Conservation (phyloP, 2,888 invertebrate species). For the Thereva nobilitata region DNA sequence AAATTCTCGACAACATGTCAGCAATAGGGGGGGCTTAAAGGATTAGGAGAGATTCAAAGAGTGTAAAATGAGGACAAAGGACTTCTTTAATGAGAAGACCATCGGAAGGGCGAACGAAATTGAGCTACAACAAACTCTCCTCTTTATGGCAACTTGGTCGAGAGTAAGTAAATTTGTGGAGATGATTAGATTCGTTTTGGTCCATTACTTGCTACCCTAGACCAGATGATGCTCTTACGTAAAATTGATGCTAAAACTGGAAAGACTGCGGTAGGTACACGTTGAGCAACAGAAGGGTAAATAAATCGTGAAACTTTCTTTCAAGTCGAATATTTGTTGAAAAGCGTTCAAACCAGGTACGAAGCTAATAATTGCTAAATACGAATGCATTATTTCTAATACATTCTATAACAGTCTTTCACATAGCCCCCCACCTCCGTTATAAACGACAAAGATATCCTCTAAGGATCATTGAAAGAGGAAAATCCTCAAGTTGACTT, state of each 20-base stretch:
- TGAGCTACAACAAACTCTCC: constrained; percentile 11
- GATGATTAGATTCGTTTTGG: constrained; percentile 24
- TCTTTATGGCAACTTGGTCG: constrained; percentile 14
- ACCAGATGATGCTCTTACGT: not conserved
- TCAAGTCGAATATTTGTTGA: too few relatives aligned
- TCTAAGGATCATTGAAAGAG: too few relatives aligned
- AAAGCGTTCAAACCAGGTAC: too few relatives aligned
- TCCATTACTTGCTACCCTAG: constrained; percentile 8
- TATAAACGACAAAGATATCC: too few relatives aligned
- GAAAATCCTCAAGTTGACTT: not conserved
- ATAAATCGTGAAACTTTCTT: too few relatives aligned
- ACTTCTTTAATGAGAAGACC: constrained; percentile 23
- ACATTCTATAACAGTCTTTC: too few relatives aligned
- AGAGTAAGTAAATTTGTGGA: constrained; percentile 14
- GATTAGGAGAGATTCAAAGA: constrained; percentile 39
- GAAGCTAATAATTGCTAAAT: too few relatives aligned
- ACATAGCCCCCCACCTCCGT: too few relatives aligned
- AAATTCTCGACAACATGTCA: constrained; percentile 40
- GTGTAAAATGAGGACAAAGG: constrained; percentile 37
- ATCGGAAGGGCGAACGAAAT: not conserved
- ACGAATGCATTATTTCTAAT: too few relatives aligned
- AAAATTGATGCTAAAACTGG: too few relatives aligned
- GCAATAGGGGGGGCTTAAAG: constrained; percentile 39
- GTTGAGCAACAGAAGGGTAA: too few relatives aligned
- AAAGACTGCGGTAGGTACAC: too few relatives aligned